phyloP scores from a whole-genome alignment of 2,797 vertebrate species.

The Enteromius paludinosus region DNA sequence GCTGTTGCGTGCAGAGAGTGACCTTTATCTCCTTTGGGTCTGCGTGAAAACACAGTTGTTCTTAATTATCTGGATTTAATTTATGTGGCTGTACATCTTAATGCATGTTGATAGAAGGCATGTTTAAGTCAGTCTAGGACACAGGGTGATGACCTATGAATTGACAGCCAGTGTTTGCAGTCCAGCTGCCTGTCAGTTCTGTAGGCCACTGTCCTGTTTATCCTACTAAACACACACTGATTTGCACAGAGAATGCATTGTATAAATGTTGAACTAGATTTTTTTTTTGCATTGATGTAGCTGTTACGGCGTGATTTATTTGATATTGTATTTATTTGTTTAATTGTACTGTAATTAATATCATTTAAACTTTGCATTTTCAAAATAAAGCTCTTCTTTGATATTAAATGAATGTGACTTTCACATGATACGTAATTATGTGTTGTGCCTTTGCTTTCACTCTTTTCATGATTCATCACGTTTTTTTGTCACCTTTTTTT shows the following conservation, averaged over 20 bases:
- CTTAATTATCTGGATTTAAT: background rate
- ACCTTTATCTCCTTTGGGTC: conserved; percentile 48
- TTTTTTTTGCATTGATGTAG: background rate
- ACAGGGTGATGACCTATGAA: conserved; percentile 92
- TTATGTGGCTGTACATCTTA: background rate
- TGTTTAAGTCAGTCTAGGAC: conserved; percentile 64
- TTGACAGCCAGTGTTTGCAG: conserved; percentile 86
- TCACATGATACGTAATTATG: background rate
- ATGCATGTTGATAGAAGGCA: background rate
- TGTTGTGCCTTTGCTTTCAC: background rate
- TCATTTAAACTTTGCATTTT: background rate
- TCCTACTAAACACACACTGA: conserved; percentile 66
- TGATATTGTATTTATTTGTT: background rate
- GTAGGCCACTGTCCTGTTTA: conserved; percentile 88
- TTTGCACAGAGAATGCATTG: background rate
- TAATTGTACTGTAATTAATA: background rate
- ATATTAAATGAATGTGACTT: conserved; percentile 8
- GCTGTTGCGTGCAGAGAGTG: conserved; percentile 86
- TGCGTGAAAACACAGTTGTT: background rate
- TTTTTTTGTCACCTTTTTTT: background rate
- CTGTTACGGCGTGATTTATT: background rate
- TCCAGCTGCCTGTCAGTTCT: conserved; percentile 89
- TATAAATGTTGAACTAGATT: background rate
- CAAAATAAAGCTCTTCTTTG: background rate
- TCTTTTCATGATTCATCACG: background rate